Base-by-base conservation (phyloP, 1,140 invertebrate genomes). In the Caenorhabditis inopinata region DNA sequence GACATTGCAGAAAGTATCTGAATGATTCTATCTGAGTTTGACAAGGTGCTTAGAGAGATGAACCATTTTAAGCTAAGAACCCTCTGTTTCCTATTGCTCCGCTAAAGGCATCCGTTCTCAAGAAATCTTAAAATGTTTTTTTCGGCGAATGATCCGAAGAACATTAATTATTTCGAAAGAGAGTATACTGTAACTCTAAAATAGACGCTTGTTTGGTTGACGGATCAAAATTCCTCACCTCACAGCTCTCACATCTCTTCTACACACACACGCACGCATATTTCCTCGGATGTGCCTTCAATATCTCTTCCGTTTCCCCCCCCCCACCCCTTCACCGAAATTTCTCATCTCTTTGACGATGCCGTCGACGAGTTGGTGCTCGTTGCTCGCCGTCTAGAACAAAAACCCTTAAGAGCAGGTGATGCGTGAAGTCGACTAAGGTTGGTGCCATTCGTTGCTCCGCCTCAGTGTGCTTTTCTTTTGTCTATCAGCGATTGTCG, bases 361-460 rank as follows among this genome's bases (percentile, higher is more conserved):
- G 25, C 18, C 51, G 51, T 58, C 27, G n/a, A 58, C 51, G 51
- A 58, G 51, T 58, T 58, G 23, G 9, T 51, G 49, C 18, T 51
- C 49, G 9, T 51, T 48, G 16, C n/a, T 32, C 27, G 11, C 51
- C 51, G 32, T 58, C 49, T 25, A 51, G 27, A 21, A 51, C 27
- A 58, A 58, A 58, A 58, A 58, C 25, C 27, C 51, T 32, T 58
- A 38, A 68, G 32, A 42, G 58, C 58, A 68, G 58, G 32, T 68
- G 58, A 68, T 68, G 58, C 58, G 58, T 68, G 58, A 68, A 68
- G 18, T 42, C n/a, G 27, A 29, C 51, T 14, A 21, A 42, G 32
- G n/a, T 68, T 18, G 58, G 38, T 29, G 58, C 58, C 14, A 38
- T 68, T 68, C 32, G 18, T n/a, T n/a, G 49, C 18, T 53, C 27